Evolutionary conservation across 2,113 vertebrate genomes (phyloP).

Genomic region (Onychorhynchus coronatus): DNA sequence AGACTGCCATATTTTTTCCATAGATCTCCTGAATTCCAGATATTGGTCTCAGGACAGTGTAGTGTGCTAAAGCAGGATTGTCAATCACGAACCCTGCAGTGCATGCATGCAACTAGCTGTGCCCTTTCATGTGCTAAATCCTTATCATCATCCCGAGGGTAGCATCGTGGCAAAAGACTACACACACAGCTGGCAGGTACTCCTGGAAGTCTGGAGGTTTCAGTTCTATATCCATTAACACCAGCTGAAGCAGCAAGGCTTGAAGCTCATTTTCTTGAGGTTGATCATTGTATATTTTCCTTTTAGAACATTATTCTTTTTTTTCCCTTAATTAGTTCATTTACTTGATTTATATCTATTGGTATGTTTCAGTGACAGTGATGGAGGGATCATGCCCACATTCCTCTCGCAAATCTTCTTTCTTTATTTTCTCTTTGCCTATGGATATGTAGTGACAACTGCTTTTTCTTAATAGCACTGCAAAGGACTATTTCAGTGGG

Average conservation of each 20-base stretch:
- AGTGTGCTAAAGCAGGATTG: neutral
- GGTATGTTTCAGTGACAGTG: neutral
- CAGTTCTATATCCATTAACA: neutral
- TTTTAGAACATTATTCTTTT: neutral
- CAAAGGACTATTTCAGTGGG: neutral
- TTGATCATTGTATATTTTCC: neutral
- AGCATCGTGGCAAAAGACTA: neutral
- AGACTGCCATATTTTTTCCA: neutral
- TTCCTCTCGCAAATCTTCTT: neutral
- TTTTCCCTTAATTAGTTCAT: constrained; percentile 2
- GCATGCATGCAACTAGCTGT: neutral
- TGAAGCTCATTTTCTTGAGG: neutral
- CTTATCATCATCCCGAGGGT: neutral
- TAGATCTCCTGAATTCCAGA: neutral
- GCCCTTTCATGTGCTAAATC: neutral
- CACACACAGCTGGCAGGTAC: neutral
- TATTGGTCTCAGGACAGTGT: neutral
- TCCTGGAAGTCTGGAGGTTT: neutral
- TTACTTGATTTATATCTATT: neutral
- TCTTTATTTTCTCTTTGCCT: neutral
- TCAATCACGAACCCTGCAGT: neutral
- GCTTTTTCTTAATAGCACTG: neutral
- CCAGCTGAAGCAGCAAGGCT: neutral
- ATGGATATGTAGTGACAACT: neutral
- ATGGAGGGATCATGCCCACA: neutral